These are phyloP conservation scores for Epinephelus awoara DNA, from an alignment of 2,797 vertebrate species.

Conservation along the genomic window DNA sequence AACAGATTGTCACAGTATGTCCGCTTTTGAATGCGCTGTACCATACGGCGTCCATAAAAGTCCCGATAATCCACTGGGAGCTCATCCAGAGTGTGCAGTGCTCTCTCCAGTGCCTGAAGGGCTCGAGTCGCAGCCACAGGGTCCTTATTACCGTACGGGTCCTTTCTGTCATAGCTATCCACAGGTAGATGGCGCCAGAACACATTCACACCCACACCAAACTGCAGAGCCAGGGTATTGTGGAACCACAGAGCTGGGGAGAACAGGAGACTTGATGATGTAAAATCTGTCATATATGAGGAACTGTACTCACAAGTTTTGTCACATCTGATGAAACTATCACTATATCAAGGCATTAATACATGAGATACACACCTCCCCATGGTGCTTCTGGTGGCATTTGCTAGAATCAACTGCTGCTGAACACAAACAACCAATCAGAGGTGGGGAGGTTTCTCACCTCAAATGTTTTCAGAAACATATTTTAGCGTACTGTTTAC, in stretches of 20 bases:
- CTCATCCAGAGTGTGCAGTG: conserved; percentile 85
- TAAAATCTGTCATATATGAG: too few species aligned
- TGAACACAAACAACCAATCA: too few species aligned
- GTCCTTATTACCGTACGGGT: conserved; percentile 96
- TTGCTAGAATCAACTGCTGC: too few species aligned
- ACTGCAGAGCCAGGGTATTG: conserved; percentile 93
- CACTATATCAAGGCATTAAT: too few species aligned
- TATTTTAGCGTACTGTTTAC: too few species aligned
- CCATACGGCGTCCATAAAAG: conserved; percentile 96
- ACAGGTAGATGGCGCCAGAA: conserved; percentile 95
- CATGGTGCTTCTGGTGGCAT: too few species aligned
- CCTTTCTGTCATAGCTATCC: conserved; percentile 92
- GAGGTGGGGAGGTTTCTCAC: too few species aligned
- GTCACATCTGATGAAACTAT: too few species aligned
- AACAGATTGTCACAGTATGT: conserved; percentile 72
- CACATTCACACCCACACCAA: conserved; percentile 94
- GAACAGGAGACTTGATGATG: neutral
- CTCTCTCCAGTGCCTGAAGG: conserved; percentile 89
- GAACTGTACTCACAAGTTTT: neutral
- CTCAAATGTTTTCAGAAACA: too few species aligned
- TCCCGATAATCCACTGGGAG: conserved; percentile 93
- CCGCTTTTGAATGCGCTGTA: conserved; percentile 90
- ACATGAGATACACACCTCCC: too few species aligned
- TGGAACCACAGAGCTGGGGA: conserved; percentile 96
- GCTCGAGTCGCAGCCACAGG: conserved; percentile 90